Conservation (phyloP, 2,113 vertebrate genomes). For the Oxyruncus cristatus region DNA sequence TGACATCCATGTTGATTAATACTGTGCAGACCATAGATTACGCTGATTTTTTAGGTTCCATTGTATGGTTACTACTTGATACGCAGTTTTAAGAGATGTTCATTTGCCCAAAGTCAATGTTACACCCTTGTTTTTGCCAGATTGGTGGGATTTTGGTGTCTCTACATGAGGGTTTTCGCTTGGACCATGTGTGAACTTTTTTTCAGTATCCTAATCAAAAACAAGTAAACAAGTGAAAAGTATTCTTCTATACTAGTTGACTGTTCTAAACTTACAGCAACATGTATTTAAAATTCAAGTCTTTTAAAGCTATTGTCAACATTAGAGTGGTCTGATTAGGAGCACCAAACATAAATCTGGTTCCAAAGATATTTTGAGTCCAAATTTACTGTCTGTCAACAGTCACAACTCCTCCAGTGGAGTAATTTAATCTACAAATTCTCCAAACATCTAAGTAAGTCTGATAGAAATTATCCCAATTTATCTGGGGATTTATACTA, state of each 20-base stretch:
- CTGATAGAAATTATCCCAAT: not conserved
- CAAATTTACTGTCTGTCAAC: not conserved
- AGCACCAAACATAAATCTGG: not conserved
- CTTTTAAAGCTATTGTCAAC: not conserved
- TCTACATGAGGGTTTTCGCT: not conserved
- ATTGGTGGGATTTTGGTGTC: rapidly evolving
- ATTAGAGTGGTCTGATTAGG: not conserved
- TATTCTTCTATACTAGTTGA: not conserved
- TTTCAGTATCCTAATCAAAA: not conserved
- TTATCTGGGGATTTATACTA: not conserved
- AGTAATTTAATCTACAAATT: not conserved
- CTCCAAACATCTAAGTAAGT: not conserved
- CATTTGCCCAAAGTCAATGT: not conserved
- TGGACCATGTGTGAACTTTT: not conserved
- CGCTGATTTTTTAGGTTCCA: not conserved
- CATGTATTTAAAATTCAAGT: not conserved
- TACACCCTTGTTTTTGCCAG: not conserved
- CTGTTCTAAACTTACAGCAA: not conserved
- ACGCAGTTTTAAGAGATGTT: not conserved
- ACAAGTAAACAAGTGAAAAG: not conserved
- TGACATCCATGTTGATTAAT: not conserved
- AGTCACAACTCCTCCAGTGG: not conserved
- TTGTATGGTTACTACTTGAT: not conserved
- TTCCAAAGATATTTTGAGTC: not conserved
- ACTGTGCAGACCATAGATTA: not conserved